Evolutionary conservation across 2,888 invertebrate genomes (phyloP).

Genomic region (Brachyptera risi): DNA sequence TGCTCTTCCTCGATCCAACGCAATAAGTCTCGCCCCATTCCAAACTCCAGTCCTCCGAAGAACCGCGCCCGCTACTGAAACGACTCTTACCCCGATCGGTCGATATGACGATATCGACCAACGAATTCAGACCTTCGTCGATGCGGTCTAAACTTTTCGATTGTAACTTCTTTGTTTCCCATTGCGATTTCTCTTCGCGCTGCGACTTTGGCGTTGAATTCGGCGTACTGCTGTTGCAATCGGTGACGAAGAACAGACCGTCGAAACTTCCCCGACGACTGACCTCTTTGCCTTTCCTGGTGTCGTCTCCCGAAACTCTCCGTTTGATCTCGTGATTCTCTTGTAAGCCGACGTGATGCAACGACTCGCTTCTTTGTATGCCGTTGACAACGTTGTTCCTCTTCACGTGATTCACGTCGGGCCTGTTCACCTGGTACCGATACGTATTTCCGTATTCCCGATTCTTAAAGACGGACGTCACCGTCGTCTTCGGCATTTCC

Average conservation of each 20-base stretch:
- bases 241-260: slow-evolving; percentile 43
- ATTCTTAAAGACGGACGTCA: slow-evolving; percentile 29
- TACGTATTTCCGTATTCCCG: slow-evolving; percentile 31
- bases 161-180: slow-evolving; percentile 21
- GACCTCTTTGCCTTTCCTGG: too few species aligned
- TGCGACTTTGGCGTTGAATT: slow-evolving; percentile 34
- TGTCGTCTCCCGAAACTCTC: too few species aligned
- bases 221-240: slow-evolving; percentile 26
- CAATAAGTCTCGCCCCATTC: slow-evolving; percentile 26
- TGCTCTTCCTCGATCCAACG: slow-evolving; percentile 14
- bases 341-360: slow-evolving; percentile 38
- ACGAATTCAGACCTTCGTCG: slow-evolving; percentile 65
- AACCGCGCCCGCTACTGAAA: slow-evolving; percentile 28
- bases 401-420: slow-evolving; percentile 9
- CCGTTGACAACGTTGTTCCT: slow-evolving; percentile 27
- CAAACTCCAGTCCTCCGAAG: slow-evolving; percentile 33
- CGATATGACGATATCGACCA: slow-evolving; percentile 68
- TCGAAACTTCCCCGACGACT: slow-evolving; percentile 44
- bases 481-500: slow-evolving; percentile 30
- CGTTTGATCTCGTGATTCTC: neutral
- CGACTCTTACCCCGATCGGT: slow-evolving; percentile 39
- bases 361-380: slow-evolving; percentile 35
- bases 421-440: slow-evolving; percentile 28
- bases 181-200: neutral
- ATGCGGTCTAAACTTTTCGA: slow-evolving; percentile 77